Evolutionary conservation across 2,113 vertebrate species (phyloP).

Genomic region (Lethenteron reissneri): DNA sequence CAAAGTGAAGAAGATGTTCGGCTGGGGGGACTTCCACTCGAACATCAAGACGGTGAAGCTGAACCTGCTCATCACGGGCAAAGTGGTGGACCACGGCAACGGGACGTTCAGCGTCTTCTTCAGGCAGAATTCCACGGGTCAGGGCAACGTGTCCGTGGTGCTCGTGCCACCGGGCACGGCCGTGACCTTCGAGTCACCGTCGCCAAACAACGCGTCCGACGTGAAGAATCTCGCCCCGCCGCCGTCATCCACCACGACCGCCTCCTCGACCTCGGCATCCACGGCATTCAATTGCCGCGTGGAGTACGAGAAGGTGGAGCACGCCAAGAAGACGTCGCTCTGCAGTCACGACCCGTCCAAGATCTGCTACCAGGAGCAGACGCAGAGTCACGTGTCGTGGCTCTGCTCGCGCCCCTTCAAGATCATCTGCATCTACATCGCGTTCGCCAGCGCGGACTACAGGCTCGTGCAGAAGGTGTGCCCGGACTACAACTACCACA

Average conservation of each 20-base stretch:
- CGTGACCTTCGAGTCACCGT: conserved; percentile 75
- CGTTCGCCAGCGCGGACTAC: conserved; percentile 93
- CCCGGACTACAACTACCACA: conserved; percentile 81
- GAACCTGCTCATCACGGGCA: conserved; percentile 83
- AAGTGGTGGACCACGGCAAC: conserved; percentile 90
- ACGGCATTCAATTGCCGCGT: conserved; percentile 94
- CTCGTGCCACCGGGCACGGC: conserved; percentile 76
- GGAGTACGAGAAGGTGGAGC: conserved; percentile 81
- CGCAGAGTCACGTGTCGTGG: conserved; percentile 76
- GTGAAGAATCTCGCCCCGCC: conserved; percentile 11
- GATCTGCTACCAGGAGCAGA: conserved; percentile 83
- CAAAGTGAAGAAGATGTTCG: conserved; percentile 77
- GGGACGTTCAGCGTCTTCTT: conserved; percentile 91
- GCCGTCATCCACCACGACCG: no score
- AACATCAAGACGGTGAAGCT: conserved; percentile 96
- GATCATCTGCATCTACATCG: conserved; percentile 84
- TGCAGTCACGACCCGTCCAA: conserved; percentile 82
- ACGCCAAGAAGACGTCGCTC: conserved; percentile 61
- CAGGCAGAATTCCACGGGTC: conserved; percentile 82
- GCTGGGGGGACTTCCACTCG: conserved; percentile 96
- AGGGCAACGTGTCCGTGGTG: conserved; percentile 88
- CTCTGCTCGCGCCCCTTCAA: conserved; percentile 90
- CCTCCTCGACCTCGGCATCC: conserved; percentile 47
- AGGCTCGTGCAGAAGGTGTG: conserved; percentile 90
- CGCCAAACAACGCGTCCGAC: conserved; percentile 72